Evolutionary conservation across 2,888 invertebrate genomes (phyloP).

Genomic region (Meta bourneti): DNA sequence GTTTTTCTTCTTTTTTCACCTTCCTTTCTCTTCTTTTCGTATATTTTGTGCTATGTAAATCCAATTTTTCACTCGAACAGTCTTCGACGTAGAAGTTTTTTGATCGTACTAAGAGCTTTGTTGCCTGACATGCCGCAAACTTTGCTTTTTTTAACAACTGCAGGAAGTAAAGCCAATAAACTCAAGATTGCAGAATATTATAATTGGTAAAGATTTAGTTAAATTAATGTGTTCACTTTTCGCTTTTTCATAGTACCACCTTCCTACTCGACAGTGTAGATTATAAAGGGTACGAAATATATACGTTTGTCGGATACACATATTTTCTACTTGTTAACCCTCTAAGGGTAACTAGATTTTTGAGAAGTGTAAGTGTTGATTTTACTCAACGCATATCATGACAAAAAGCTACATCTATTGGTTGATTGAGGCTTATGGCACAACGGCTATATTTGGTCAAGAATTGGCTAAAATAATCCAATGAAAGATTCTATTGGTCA

Average conservation of each 20-base stretch:
- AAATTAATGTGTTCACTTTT: neutral
- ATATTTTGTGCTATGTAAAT: neutral
- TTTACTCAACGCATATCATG: too few relatives aligned
- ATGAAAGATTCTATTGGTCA: too few relatives aligned
- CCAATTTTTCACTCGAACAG: slow-evolving; percentile 1
- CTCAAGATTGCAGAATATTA: neutral
- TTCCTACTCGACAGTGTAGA: too few relatives aligned
- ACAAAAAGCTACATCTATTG: too few relatives aligned
- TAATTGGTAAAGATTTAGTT: neutral
- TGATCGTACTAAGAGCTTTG: neutral
- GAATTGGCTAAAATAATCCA: too few relatives aligned
- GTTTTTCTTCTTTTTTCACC: neutral
- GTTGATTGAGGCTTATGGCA: too few relatives aligned
- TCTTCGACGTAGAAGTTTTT: neutral
- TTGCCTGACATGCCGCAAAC: neutral
- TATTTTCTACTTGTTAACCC: neutral
- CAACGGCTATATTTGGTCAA: too few relatives aligned
- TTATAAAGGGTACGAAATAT: too few relatives aligned
- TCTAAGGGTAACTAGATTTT: neutral
- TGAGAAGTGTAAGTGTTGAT: neutral
- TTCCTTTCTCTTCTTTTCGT: neutral
- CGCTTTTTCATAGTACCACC: neutral
- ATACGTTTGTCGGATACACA: neutral
- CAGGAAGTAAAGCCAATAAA: neutral
- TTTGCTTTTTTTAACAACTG: neutral